Conservation (phyloP, 2,113 vertebrate genomes). For the Uria aalge region DNA sequence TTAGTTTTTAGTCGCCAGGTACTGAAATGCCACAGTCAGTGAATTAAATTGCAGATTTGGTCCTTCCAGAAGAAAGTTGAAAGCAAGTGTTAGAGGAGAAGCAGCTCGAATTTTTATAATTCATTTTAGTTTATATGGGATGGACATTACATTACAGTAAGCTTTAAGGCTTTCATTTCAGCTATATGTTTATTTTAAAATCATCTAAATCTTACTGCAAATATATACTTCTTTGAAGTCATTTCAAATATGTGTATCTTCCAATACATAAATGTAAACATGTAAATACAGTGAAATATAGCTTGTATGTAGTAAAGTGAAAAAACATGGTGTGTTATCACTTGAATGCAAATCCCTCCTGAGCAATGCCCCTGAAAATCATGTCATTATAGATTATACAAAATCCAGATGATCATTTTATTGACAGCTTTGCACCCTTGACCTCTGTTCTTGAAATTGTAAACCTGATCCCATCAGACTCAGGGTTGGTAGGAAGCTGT, state of each 20-base stretch:
- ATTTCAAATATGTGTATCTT: not conserved
- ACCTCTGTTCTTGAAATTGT: not conserved
- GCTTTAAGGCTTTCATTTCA: not conserved
- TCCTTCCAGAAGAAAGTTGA: not conserved
- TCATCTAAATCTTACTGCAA: not conserved
- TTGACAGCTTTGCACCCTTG: not conserved
- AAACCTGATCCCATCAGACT: not conserved
- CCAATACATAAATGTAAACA: not conserved
- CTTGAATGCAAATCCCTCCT: not conserved
- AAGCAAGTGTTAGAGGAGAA: not conserved
- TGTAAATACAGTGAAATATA: not conserved
- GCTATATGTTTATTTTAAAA: not conserved
- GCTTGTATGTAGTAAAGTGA: not conserved
- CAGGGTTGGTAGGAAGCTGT: not conserved
- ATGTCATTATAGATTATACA: not conserved
- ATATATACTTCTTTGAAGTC: not conserved
- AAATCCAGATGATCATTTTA: not conserved
- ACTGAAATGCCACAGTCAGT: not conserved
- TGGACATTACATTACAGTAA: not conserved
- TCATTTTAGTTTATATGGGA: not conserved
- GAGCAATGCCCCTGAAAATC: not conserved
- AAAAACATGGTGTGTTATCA: not conserved
- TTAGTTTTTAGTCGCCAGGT: not conserved
- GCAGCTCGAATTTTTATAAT: not conserved
- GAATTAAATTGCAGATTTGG: not conserved